Evolutionary conservation across 1,140 invertebrate species (phyloP).

Genomic region (Aphaenogaster floridana): DNA sequence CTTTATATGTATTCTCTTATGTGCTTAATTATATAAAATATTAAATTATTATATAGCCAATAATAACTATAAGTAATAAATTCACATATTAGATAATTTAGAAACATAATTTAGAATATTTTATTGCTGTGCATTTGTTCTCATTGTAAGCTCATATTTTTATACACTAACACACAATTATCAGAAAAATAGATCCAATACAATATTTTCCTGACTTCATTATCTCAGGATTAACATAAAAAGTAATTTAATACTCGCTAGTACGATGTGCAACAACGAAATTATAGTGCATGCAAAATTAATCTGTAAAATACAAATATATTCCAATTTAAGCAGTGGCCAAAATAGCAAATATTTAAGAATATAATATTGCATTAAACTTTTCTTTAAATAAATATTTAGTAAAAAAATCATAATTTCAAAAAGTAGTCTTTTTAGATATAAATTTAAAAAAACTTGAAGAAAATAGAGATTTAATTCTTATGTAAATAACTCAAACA

Average conservation of each 20-base stretch:
- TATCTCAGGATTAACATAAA: not conserved
- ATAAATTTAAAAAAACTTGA: not conserved
- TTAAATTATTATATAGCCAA: not conserved
- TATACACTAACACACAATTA: not conserved
- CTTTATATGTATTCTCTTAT: not conserved
- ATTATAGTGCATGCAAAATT: not conserved
- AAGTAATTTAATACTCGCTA: not conserved
- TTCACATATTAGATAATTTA: not conserved
- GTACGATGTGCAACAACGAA: not conserved
- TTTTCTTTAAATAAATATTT: not conserved
- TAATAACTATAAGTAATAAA: conserved; percentile 1
- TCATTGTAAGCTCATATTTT: not conserved
- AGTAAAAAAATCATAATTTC: not conserved
- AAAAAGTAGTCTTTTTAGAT: not conserved
- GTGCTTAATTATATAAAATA: conserved; percentile 13
- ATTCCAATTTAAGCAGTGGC: not conserved
- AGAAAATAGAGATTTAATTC: not conserved
- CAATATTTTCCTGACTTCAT: not conserved
- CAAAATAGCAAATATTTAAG: not conserved
- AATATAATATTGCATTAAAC: not conserved
- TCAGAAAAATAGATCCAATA: not conserved
- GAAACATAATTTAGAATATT: not conserved
- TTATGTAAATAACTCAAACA: not conserved
- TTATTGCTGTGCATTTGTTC: not conserved
- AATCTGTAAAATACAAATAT: too few species aligned